Evolutionary conservation across 2,888 invertebrate species (phyloP).

Genomic region (Drosophila quinaria): DNA sequence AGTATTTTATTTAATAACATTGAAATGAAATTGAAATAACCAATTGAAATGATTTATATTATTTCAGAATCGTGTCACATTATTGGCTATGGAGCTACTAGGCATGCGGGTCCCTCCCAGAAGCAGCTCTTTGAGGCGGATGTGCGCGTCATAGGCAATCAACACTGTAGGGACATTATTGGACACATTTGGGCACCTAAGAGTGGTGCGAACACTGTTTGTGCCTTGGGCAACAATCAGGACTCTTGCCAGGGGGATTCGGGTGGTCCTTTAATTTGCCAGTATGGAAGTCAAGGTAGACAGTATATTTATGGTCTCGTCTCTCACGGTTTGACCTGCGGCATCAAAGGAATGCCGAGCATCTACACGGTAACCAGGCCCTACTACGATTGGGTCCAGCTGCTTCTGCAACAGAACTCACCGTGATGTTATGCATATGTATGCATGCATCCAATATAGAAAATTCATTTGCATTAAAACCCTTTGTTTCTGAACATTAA

Average conservation of each 20-base stretch:
- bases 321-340: slow-evolving; percentile 84
- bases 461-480: background rate
- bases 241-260: slow-evolving; percentile 85
- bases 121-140: slow-evolving; percentile 77
- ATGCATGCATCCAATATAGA: background rate
- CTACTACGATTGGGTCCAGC: slow-evolving; percentile 83
- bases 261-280: slow-evolving; percentile 84
- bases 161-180: slow-evolving; percentile 74
- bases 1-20: background rate
- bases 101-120: slow-evolving; percentile 80
- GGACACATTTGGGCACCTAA: slow-evolving; percentile 84
- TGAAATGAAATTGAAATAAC: no score
- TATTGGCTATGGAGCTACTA: slow-evolving; percentile 83
- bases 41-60: background rate
- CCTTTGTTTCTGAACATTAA: background rate
- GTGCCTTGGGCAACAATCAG: slow-evolving; percentile 82
- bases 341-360: slow-evolving; percentile 82
- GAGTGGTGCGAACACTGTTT: slow-evolving; percentile 82
- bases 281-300: slow-evolving; percentile 60
- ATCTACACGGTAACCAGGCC: slow-evolving; percentile 84
- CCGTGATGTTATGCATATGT: slow-evolving; percentile 4
- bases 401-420: slow-evolving; percentile 46
- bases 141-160: slow-evolving; percentile 77
- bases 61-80: slow-evolving; percentile 76
- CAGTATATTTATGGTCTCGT: slow-evolving; percentile 84